Conservation (phyloP, 2,113 vertebrate genomes). For the Tapirus terrestris region DNA sequence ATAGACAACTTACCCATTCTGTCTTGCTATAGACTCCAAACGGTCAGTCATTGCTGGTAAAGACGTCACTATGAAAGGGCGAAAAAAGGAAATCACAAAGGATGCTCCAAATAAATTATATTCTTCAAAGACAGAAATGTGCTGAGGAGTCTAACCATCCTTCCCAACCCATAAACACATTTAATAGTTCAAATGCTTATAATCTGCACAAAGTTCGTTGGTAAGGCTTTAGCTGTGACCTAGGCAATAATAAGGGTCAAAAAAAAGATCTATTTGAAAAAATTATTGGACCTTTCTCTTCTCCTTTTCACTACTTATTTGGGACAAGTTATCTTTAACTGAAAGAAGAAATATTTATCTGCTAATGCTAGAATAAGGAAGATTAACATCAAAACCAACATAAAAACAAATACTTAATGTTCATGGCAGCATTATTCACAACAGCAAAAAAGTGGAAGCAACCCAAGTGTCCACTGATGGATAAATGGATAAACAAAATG, state of each 20-base stretch:
- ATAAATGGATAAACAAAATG: background rate
- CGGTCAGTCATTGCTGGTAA: constrained; percentile 98
- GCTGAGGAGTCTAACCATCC: background rate
- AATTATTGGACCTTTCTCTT: background rate
- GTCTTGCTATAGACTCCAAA: constrained; percentile 97
- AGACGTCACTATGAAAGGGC: constrained; percentile 91
- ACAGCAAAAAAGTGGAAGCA: background rate
- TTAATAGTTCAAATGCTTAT: constrained; percentile 20
- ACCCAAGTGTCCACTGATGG: background rate
- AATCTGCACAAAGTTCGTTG: constrained; percentile 28
- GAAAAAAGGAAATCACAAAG: constrained; percentile 65
- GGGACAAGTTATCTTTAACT: constrained; percentile 28
- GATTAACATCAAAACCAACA: constrained; percentile 10
- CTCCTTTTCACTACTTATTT: background rate
- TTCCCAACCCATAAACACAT: constrained; percentile 43
- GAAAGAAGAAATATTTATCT: background rate
- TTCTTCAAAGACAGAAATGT: constrained; percentile 1
- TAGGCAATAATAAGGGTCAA: background rate
- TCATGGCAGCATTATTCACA: background rate
- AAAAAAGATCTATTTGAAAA: background rate
- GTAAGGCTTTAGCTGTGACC: constrained; percentile 9
- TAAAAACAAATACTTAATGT: background rate
- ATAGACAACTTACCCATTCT: constrained; percentile 91
- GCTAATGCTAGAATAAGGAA: background rate
- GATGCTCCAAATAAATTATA: constrained; percentile 40